Percentiles rank a stretch among this genome's conserved stretches.
Conservation (phyloP, 2,113 vertebrate species). For the Gymnogyps californianus region DNA sequence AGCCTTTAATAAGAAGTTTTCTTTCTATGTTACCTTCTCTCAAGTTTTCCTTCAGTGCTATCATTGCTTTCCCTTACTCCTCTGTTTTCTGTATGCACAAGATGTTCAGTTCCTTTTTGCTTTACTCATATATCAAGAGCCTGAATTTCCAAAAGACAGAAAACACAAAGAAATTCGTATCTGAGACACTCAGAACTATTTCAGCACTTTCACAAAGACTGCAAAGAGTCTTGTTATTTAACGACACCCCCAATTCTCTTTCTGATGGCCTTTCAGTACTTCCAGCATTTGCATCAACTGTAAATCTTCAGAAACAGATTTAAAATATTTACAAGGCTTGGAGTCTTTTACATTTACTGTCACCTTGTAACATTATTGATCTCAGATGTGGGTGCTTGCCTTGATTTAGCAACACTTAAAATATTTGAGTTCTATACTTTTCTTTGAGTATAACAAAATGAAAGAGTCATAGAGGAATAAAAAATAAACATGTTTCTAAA, state of each 20-base stretch:
- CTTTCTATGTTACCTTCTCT: background rate
- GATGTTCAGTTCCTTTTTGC: background rate
- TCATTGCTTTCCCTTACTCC: background rate
- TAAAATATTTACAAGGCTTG: constrained; percentile 40
- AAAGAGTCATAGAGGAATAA: background rate
- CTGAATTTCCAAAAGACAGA: background rate
- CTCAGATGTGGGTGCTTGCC: background rate
- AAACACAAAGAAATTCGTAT: background rate
- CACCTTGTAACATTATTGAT: background rate
- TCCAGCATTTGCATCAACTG: background rate
- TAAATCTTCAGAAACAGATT: background rate
- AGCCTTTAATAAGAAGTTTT: background rate
- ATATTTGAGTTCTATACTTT: background rate
- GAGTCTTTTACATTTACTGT: background rate
- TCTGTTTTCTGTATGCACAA: background rate
- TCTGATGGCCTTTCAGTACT: background rate
- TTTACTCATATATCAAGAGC: background rate
- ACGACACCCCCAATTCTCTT: background rate
- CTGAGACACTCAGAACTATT: background rate
- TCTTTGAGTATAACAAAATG: background rate
- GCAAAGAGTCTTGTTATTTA: background rate
- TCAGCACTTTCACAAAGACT: background rate
- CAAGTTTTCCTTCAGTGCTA: background rate
- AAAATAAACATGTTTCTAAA: background rate
- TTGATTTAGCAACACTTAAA: background rate